Evolutionary conservation across 2,888 invertebrate species (phyloP), one percentile per base, ranked within the genome.

Genomic region (Neoscelio sp.): DNA sequence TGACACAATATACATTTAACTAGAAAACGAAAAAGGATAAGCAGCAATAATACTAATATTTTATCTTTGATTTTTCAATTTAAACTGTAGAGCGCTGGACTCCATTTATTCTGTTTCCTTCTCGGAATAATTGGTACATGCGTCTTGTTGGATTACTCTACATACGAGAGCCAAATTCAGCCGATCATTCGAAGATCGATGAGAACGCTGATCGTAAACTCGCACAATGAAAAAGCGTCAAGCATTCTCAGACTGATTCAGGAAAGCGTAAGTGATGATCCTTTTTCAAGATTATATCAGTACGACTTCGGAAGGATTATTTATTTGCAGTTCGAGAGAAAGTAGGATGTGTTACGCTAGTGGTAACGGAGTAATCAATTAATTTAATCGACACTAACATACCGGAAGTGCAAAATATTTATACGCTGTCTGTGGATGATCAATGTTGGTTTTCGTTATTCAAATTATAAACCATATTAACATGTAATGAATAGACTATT

Each of bases 101-200:
- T 95, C 3, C 95, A 97, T 91, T 91, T 93, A 6, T 91, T 94
- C 2, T 92, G 94, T 50, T 96, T 97, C 87, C 87, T 96, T 6
- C 91, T 95, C 46, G 94, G 95, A 4, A 89, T 96, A 15, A 90
- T 94, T 0, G 97, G 97, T 0, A 93, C 96, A 0, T 95, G 95
- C 6, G 93, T 96, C 17, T 92, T 96, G 0, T 90, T 97, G 74
- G 95, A 95, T 89, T 95, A 94, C 91, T 96, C 96, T 75, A 95
- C 96, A 0, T 94, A 95, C 85, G 93, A 96, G 90, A 96, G 97
- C 56, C 92, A 93, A 78, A 93, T 97, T 82, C 96, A 96, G 86
- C 96, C 96, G 0, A 91, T 95, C 81, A 94, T 97, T 82, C 92
- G 93, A 70, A 92, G 93, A 42, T 93, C 95, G 50, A 93, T 97